phyloP scores from a whole-genome alignment of 2,888 invertebrate genomes.

The Callimorpha dominula region DNA sequence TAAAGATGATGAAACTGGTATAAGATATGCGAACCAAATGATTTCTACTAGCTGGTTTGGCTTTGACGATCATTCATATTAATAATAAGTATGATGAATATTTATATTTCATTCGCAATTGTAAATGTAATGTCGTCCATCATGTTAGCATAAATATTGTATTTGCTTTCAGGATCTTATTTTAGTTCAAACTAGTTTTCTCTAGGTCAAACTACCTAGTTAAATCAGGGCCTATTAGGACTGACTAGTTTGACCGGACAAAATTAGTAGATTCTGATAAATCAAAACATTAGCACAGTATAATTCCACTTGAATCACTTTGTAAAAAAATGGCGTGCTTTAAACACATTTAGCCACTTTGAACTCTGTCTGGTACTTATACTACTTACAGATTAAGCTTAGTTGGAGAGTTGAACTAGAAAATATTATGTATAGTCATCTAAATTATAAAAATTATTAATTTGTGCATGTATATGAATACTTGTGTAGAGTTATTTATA shows the following conservation, averaged over 20 bases:
- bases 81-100: slow-evolving; percentile 4
- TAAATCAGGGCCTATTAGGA: not conserved
- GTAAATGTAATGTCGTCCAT: not conserved
- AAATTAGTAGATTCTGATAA: not conserved
- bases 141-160: not conserved
- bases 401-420: not conserved
- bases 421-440: not conserved
- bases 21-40: slow-evolving; percentile 71
- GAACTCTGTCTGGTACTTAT: not conserved
- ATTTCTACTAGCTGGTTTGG: slow-evolving; percentile 49
- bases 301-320: not conserved
- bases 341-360: not conserved
- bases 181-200: slow-evolving; percentile 4
- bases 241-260: not conserved
- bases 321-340: not conserved
- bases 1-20: slow-evolving; percentile 77
- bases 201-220: slow-evolving; percentile 9
- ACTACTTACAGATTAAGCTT: not conserved
- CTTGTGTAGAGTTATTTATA: not conserved
- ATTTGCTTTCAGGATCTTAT: not conserved
- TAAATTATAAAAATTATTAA: too few species aligned
- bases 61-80: slow-evolving; percentile 8
- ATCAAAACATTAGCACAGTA: not conserved
- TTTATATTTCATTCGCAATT: slow-evolving; percentile 5
- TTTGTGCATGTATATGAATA: not conserved